Evolutionary conservation across 2,113 vertebrate species (phyloP).

Genomic region (Hypanus sabinus): DNA sequence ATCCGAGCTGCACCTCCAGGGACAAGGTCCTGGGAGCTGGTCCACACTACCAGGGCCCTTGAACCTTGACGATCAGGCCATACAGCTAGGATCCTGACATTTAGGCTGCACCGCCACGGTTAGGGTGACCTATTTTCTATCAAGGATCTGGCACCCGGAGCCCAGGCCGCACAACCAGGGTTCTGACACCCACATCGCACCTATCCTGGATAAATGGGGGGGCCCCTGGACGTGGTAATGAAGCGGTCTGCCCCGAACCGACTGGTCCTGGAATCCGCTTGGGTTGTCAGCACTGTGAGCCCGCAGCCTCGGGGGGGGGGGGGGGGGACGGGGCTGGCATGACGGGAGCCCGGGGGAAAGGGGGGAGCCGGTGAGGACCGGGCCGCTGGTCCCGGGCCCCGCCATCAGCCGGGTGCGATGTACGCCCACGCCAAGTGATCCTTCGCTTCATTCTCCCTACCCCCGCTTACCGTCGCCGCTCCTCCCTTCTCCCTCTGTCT

Average conservation of each 20-base stretch:
- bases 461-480: conserved; percentile 50
- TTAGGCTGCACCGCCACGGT: no score
- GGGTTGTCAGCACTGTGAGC: neutral
- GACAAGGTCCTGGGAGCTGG: conserved; percentile 34
- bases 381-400: conserved; percentile 34
- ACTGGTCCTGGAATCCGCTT: no score
- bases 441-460: conserved; percentile 45
- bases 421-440: conserved; percentile 37
- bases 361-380: neutral
- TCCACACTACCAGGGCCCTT: conserved; percentile 38
- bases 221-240: no score
- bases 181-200: no score
- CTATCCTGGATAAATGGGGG: no score
- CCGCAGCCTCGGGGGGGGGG: neutral
- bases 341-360: neutral
- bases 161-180: no score
- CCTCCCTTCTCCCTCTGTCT: conserved; percentile 47
- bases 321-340: neutral
- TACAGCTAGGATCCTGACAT: no score
- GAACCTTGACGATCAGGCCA: neutral
- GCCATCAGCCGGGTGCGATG: conserved; percentile 13
- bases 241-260: no score
- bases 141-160: no score
- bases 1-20: no score
- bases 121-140: no score